Evolutionary conservation across 1,140 invertebrate species (phyloP).

Genomic region (Colletes latitarsis): DNA sequence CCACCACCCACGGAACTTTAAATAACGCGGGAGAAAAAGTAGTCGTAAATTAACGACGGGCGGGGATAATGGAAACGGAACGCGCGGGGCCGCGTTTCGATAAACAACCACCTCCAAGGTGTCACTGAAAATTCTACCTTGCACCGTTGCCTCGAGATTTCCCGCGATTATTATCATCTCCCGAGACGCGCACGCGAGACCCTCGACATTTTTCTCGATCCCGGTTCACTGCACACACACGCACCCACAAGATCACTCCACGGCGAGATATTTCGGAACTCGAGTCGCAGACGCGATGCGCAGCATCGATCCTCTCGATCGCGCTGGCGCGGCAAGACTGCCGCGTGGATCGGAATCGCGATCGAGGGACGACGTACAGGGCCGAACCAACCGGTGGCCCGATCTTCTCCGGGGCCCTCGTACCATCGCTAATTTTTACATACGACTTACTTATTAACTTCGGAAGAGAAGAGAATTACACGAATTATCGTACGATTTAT

Average conservation of each 20-base stretch:
- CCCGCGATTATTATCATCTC: neutral
- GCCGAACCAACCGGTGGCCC: slow-evolving; percentile 36
- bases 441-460: too few species aligned
- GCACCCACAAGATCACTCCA: neutral
- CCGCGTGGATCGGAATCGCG: slow-evolving; percentile 68
- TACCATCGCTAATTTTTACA: too few species aligned
- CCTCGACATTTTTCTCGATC: neutral
- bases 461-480: too few species aligned
- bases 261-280: neutral
- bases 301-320: slow-evolving; percentile 66
- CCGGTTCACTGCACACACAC: slow-evolving; percentile 10
- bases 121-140: neutral
- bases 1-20: neutral
- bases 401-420: slow-evolving; percentile 3
- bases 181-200: neutral
- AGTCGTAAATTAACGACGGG: neutral
- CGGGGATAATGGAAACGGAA: neutral
- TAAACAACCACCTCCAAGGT: neutral
- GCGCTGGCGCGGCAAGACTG: slow-evolving; percentile 66
- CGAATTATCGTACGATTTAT: too few species aligned
- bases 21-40: neutral
- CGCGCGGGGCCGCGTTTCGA: neutral
- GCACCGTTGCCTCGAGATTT: neutral
- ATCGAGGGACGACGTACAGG: slow-evolving; percentile 63
- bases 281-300: neutral